These are phyloP conservation scores for Phortica magna DNA, from an alignment of 2,888 invertebrate genomes.

Conservation along the genomic window DNA sequence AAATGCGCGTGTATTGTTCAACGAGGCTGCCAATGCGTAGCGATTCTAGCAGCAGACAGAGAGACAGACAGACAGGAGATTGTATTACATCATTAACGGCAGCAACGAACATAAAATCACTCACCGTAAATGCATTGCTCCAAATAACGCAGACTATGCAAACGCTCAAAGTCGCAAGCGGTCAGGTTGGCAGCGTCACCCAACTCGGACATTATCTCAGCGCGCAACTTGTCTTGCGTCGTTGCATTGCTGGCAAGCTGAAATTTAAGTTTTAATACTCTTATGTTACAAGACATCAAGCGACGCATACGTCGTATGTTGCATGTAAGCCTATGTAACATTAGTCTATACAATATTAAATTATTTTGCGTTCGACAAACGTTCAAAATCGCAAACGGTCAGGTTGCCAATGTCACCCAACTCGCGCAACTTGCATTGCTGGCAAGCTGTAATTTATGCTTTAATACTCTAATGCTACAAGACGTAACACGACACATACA, in stretches of 20 bases:
- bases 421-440: conserved; percentile 59
- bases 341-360: no score
- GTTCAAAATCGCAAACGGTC: conserved; percentile 61
- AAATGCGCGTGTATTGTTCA: conserved; percentile 59
- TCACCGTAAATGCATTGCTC: conserved; percentile 74
- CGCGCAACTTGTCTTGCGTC: conserved; percentile 65
- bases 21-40: conserved; percentile 65
- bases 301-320: no score
- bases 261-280: neutral
- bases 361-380: no score
- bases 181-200: conserved; percentile 22
- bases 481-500: no score
- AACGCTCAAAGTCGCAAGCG: conserved; percentile 62
- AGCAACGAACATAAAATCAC: neutral
- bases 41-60: conserved; percentile 57
- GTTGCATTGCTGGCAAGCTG: conserved; percentile 63
- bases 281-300: neutral
- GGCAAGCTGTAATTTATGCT: conserved; percentile 57
- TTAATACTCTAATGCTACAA: neutral
- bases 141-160: conserved; percentile 68
- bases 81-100: neutral
- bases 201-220: conserved; percentile 57
- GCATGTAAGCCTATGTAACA: no score
- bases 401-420: conserved; percentile 15
- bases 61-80: neutral